Evolutionary conservation across 92 coral and sea anemone genomes (phyloP), one percentile per base, ranked within the genome.

Genomic region (Epizoanthus scotinus): DNA sequence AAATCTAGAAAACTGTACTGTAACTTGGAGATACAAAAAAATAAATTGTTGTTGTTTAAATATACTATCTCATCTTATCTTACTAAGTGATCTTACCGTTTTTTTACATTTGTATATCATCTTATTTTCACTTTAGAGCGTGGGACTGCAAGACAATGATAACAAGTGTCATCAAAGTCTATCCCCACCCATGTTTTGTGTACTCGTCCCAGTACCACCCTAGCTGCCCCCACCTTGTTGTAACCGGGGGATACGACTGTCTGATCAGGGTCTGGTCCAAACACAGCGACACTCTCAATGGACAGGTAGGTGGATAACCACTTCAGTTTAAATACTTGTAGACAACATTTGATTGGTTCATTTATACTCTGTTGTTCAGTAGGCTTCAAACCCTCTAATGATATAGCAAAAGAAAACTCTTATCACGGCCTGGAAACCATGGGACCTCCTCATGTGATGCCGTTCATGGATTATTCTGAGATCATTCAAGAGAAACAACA

Each of bases 161-260:
- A 89, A 91, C 94, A 22, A 82, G 91, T 28, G 89, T 89, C 26
- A 84, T 88, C 70, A 96, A 96, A 82, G 73, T 89, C 26, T 93
- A 77, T 67, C 99, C 99, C 20, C 99, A 96, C 75, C 99, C 99
- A 0, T 96, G 99, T 66, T 96, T 96, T 80, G 99, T 96, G 42
- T 96, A 96, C 66, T 91, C 98, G 10, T 95, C 99, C 24, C 95
- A 90, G 77, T 96, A 89, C 82, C 99, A 96, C 58, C 96, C 99
- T 13, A 86, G 82, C 74, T 79, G 90, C 68, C 87, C 93, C n/a
- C 84, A 78, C 67, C 56, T 96, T 56, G 78, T 96, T 20, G 91
- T 96, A 49, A 96, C 99, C 2, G 99, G 99, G 78, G 99, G 99
- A 29, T 96, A 91, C 86, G 99, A 96, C 77, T 88, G 91, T 40